These are phyloP conservation scores for Zele albiditarsus DNA, from an alignment of 2,888 invertebrate species.

Conservation along the genomic window DNA sequence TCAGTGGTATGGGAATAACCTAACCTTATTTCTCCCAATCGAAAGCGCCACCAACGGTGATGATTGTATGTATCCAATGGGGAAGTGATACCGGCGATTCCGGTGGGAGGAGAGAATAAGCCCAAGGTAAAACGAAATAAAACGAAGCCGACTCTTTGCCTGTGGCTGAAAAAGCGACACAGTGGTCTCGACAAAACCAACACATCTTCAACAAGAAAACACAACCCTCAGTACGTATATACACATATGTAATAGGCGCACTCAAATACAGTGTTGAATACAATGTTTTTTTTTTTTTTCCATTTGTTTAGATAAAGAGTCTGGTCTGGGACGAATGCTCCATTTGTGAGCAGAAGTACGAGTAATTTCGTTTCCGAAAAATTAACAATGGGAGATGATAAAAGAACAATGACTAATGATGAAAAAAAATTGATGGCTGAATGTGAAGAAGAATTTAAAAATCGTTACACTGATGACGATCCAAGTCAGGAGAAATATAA, in stretches of 20 bases:
- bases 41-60: too few species aligned
- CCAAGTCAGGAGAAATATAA: conserved; percentile 76
- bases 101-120: too few species aligned
- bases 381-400: conserved; percentile 1
- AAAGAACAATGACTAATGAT: conserved; percentile 73
- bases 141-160: too few species aligned
- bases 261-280: neutral
- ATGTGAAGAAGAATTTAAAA: conserved; percentile 78
- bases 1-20: too few species aligned
- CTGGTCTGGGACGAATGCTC: neutral
- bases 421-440: conserved; percentile 77
- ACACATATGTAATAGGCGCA: neutral
- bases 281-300: neutral
- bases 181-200: neutral
- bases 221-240: neutral
- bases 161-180: too few species aligned
- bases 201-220: neutral
- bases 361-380: neutral
- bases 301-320: neutral
- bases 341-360: too few species aligned
- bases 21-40: too few species aligned
- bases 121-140: too few species aligned
- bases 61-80: too few species aligned
- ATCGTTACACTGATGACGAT: conserved; percentile 79
- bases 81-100: too few species aligned